phyloP scores from a whole-genome alignment of 2,113 vertebrate genomes.

The Recurvirostra avosetta region DNA sequence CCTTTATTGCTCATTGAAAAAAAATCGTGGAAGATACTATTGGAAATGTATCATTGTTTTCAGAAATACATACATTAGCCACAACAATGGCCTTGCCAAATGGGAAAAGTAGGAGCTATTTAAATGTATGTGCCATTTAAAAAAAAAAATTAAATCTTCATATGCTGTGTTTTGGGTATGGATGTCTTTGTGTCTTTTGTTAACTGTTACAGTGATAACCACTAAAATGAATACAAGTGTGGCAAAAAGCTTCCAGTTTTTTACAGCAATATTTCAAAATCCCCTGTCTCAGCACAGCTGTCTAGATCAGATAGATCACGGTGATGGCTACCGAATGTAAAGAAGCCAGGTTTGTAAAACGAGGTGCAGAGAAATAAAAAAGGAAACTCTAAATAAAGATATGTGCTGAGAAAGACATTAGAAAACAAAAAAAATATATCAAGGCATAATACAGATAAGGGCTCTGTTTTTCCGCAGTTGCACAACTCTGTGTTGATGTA shows the following conservation, averaged over 20 bases:
- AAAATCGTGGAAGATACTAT: conserved; percentile 78
- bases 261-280: conserved; percentile 48
- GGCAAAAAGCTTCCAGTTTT: conserved; percentile 29
- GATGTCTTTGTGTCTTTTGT: conserved; percentile 65
- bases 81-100: conserved; percentile 81
- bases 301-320: conserved; percentile 37
- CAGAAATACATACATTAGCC: conserved; percentile 84
- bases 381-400: conserved; percentile 14
- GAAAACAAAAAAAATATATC: neutral
- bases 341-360: conserved; percentile 3
- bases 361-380: neutral
- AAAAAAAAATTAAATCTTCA: conserved; percentile 56
- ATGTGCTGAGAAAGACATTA: neutral
- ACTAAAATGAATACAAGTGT: conserved; percentile 61
- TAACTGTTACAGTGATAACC: conserved; percentile 66
- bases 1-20: conserved; percentile 84
- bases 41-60: conserved; percentile 82
- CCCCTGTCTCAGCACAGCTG: conserved; percentile 16
- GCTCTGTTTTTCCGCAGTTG: neutral
- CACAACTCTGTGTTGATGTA: neutral
- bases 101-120: conserved; percentile 74
- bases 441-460: neutral
- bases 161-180: conserved; percentile 61
- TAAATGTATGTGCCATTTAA: conserved; percentile 67
- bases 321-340: conserved; percentile 14